Base-by-base conservation (phyloP, 1,140 invertebrate genomes). In the Drosophila chauvacae region DNA sequence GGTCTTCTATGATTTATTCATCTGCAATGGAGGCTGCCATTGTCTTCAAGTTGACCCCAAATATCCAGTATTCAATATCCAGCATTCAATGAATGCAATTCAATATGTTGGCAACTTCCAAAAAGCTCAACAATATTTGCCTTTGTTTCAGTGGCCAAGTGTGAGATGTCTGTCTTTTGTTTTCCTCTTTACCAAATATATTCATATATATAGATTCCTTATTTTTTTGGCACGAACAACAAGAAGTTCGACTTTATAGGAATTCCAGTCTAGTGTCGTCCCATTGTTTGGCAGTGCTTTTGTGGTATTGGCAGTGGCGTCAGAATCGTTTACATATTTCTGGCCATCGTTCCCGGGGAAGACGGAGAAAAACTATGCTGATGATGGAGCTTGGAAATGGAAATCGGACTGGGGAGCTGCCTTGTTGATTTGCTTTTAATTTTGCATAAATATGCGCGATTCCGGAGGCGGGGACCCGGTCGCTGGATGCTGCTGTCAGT, bases 391-490 rank as follows among this genome's bases (percentile, higher is more conserved):
- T 47, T 48, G 72, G 39, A 35, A 75, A 75, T 56, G 58, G 53
- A 58, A 62, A 80, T 56, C 61, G 60, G 62, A 77, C 28, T 37
- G 53, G 76, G 82, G 70, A 85, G 68, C 80, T 87, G 81, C 63
- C 64, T 80, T 75, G 87, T 88, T 77, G 84, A 90, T 88, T 88
- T 85, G 77, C 81, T 77, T 87, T 85, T 90, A 80, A 78, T 80
- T 87, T 87, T 90, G 85, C 84, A 87, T 90, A 87, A 87, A 87
- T 87, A 85, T 90, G 77, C 73, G 77, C 69, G 65, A 56, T 68
- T 70, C 59, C 50, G 20, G 35, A 20, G 37, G 39, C 11, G 65
- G 50, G 68, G 35, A 53, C 4, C 14, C 20, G 35, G 23, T 56
- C 53, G 53, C 53, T 56, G 50, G 53, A 71, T 73, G 37, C 68